Conservation (phyloP, 2,888 invertebrate species). For the Drosophila vallismaia region DNA sequence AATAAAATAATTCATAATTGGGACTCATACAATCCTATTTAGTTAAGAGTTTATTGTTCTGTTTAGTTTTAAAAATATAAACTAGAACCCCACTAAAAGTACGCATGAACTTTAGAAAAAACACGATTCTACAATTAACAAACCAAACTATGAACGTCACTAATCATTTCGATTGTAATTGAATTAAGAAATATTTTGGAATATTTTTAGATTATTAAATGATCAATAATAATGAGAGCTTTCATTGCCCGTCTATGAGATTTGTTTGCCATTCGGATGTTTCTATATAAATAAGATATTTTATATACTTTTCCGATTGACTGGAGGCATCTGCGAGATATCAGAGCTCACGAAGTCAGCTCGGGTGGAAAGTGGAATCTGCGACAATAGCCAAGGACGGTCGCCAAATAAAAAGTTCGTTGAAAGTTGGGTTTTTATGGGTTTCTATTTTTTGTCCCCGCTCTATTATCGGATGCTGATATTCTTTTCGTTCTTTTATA, state of each 20-base stretch:
- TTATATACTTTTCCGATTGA: neutral
- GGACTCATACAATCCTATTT: no score
- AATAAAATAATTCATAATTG: no score
- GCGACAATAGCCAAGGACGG: conserved; percentile 8
- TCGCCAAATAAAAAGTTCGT: conserved; percentile 20
- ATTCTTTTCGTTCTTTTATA: conserved; percentile 2
- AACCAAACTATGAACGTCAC: neutral
- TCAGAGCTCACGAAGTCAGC: neutral
- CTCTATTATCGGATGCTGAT: conserved; percentile 14
- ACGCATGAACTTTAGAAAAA: neutral
- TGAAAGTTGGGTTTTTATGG: conserved; percentile 15
- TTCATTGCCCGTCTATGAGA: neutral
- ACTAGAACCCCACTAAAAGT: neutral
- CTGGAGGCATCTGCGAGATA: neutral
- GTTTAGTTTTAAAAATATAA: neutral
- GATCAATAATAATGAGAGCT: conserved; percentile 14
- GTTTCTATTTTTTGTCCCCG: neutral
- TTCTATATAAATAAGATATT: neutral
- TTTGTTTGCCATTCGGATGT: no score
- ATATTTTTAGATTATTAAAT: conserved; percentile 24
- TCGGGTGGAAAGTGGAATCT: conserved; percentile 3
- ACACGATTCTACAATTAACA: neutral
- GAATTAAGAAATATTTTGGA: neutral
- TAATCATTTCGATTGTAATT: neutral
- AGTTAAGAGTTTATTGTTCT: neutral